Evolutionary conservation across 2,113 vertebrate genomes (phyloP), one percentile per base, ranked within the genome.

Genomic region (Picathartes gymnocephalus): DNA sequence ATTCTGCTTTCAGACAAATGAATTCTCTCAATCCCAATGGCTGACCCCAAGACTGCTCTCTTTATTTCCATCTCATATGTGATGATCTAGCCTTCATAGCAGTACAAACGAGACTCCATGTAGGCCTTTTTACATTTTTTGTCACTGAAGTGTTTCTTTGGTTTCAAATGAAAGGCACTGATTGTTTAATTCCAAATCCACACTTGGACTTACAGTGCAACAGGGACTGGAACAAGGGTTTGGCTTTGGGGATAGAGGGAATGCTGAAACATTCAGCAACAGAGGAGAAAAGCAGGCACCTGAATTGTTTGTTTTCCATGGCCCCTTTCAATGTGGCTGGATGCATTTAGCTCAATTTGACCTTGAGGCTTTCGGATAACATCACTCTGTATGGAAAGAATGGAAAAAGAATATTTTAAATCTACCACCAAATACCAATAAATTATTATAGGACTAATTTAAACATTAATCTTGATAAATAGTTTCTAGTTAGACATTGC

Each of bases 291-390:
- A 96, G 39, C 22, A 93, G n/a, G 65, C 95, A 99, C 99, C 99
- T 99, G 99, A 88, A 99, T 98, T 25, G 99, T 99, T 97, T 99
- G 99, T 91, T 99, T 99, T 73, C 98, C 99, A 35, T 99, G 99
- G 16, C 99, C 99, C 37, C 99, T 99, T 93, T 98, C 90, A 88
- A 99, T 99, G 86, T 96, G 99, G 96, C 99, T 99, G 73, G 98
- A 98, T 82, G 98, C 97, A 79, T 98, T 99, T 93, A 99, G 98
- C 97, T 99, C 99, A 89, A 99, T 99, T 96, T 99, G 99, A 94
- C 99, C 99, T 92, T 99, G 99, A 86, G 99, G 99, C 93, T 99
- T 99, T 95, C 98, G 97, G 97, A 99, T 99, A 23, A 99, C 99
- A 71, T 99, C 99, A 42, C 99, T 99, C 99, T 99, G 94, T 72